A percentile compares a stretch with the other conserved stretches of the same genome.
These are phyloP conservation scores for Dryoscopus gambensis DNA, from an alignment of 2,113 vertebrate species.

Conservation along the genomic window DNA sequence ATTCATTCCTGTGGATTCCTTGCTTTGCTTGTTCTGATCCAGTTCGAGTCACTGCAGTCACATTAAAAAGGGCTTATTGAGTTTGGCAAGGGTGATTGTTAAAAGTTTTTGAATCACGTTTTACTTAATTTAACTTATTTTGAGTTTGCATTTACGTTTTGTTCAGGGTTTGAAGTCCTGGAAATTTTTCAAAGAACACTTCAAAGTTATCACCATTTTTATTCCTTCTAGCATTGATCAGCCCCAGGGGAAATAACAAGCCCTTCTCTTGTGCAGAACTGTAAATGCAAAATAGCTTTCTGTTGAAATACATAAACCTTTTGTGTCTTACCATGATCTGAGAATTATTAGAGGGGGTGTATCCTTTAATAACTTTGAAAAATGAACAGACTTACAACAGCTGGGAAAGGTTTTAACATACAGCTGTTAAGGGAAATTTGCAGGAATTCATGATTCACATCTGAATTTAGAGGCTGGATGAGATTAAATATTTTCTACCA, in stretches of 20 bases:
- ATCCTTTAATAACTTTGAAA: constrained; percentile 56
- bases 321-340: neutral
- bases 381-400: constrained; percentile 38
- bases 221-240: constrained; percentile 31
- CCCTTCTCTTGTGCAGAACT: neutral
- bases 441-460: constrained; percentile 40
- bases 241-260: constrained; percentile 54
- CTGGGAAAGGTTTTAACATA: constrained; percentile 33
- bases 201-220: constrained; percentile 19
- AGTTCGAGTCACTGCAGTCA: neutral
- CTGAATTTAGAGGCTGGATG: constrained; percentile 19
- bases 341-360: constrained; percentile 35
- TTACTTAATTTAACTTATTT: neutral
- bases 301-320: constrained; percentile 54
- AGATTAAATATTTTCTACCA: constrained; percentile 36
- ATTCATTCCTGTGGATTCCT: neutral
- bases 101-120: neutral
- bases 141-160: neutral
- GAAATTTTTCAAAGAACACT: constrained; percentile 31
- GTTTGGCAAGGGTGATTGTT: neutral
- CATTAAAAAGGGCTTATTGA: neutral
- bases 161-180: neutral
- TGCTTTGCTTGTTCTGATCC: neutral
- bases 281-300: constrained; percentile 56
- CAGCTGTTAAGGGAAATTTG: constrained; percentile 22